Conservation (phyloP, 2,113 vertebrate species). For the Craseonycteris thonglongyai region DNA sequence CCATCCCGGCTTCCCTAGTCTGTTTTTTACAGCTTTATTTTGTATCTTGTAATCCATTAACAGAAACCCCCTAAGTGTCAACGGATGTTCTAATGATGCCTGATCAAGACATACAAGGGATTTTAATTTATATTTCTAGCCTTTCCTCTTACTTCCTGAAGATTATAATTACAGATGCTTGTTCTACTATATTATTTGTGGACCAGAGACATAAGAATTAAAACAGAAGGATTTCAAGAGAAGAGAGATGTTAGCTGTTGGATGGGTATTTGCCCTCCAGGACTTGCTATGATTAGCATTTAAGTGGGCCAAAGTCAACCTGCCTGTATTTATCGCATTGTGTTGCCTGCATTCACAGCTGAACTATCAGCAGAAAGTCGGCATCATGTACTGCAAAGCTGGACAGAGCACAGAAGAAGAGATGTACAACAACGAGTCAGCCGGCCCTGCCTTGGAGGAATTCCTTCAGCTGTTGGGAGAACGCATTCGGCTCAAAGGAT, state of each 20-base stretch:
- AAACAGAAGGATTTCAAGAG: slow-evolving; percentile 9
- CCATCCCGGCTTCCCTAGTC: no score
- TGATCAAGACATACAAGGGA: neutral
- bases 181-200: neutral
- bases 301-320: neutral
- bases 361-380: slow-evolving; percentile 96
- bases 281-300: neutral
- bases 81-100: neutral
- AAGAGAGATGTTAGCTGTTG: neutral
- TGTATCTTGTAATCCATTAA: slow-evolving; percentile 5
- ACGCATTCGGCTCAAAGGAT: slow-evolving; percentile 93
- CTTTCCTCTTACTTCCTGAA: neutral
- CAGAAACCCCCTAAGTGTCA: neutral
- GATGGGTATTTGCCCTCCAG: neutral
- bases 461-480: slow-evolving; percentile 95
- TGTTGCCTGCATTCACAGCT: slow-evolving; percentile 79
- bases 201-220: neutral
- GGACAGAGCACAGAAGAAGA: slow-evolving; percentile 96
- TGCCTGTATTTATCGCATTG: neutral
- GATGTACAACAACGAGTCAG: slow-evolving; percentile 96
- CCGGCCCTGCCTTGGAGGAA: slow-evolving; percentile 92
- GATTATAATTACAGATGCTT: neutral
- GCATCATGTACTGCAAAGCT: slow-evolving; percentile 95
- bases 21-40: neutral
- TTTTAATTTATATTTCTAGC: neutral